phyloP scores from a whole-genome alignment of 2,113 vertebrate genomes.

The Elaphurus davidianus region DNA sequence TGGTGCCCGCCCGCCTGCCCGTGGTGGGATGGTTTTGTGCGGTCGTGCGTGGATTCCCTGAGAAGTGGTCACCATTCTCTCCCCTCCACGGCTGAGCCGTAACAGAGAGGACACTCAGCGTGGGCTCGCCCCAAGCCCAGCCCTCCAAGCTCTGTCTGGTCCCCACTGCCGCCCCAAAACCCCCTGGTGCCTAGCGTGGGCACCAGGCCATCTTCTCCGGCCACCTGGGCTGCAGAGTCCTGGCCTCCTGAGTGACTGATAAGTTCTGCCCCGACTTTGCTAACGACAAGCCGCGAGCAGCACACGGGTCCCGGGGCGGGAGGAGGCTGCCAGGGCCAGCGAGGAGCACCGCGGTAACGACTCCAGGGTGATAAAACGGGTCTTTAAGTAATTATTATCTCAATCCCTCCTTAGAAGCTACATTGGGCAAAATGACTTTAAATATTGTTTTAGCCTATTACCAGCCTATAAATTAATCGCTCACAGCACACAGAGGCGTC shows the following conservation, averaged over 20 bases:
- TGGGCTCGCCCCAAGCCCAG: fast-evolving
- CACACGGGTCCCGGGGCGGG: fast-evolving
- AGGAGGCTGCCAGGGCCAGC: background rate
- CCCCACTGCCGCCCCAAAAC: fast-evolving
- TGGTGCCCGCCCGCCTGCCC: background rate
- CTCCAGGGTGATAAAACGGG: conserved; percentile 44
- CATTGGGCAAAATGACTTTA: conserved; percentile 56
- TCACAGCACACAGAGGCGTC: conserved; percentile 58
- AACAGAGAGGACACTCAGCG: background rate
- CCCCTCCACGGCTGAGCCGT: fast-evolving
- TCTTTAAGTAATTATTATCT: conserved; percentile 60
- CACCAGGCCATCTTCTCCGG: background rate
- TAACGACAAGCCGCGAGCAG: fast-evolving
- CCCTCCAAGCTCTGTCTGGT: fast-evolving
- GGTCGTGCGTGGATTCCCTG: fast-evolving
- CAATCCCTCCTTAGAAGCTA: conserved; percentile 60
- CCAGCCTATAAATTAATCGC: conserved; percentile 74
- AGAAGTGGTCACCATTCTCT: background rate
- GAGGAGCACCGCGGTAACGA: background rate
- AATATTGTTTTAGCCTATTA: conserved; percentile 70
- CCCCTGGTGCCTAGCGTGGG: fast-evolving
- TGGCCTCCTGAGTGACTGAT: fast-evolving
- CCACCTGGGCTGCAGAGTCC: fast-evolving
- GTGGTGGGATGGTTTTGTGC: fast-evolving
- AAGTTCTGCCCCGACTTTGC: background rate